Conservation (phyloP, 2,113 vertebrate species). For the Canis aureus region DNA sequence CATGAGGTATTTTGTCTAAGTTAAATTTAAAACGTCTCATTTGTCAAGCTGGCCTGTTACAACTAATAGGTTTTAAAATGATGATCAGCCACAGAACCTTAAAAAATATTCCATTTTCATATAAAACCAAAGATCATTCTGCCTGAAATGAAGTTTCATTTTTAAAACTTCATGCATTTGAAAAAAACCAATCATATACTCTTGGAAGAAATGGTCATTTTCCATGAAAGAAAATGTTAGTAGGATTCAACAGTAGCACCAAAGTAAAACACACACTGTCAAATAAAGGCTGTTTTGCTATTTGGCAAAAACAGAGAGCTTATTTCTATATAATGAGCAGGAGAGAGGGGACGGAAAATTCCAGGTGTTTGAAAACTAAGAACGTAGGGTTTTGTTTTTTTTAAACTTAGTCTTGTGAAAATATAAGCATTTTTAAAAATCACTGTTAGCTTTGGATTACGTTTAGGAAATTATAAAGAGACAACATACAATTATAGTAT, state of each 20-base stretch:
- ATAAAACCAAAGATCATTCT: slow-evolving; percentile 73
- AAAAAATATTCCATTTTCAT: slow-evolving; percentile 39
- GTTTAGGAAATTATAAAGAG: slow-evolving; percentile 24
- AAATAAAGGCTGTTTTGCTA: slow-evolving; percentile 29
- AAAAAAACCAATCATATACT: slow-evolving; percentile 44
- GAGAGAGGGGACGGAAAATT: neutral
- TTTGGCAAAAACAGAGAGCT: slow-evolving; percentile 2
- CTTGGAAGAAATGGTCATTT: slow-evolving; percentile 70
- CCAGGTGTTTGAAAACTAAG: neutral
- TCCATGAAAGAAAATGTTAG: slow-evolving; percentile 66
- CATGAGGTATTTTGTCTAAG: slow-evolving; percentile 50
- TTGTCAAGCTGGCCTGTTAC: slow-evolving; percentile 64
- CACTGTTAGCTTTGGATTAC: neutral
- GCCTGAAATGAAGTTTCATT: slow-evolving; percentile 71
- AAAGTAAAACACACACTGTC: slow-evolving; percentile 35
- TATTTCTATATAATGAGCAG: slow-evolving; percentile 16
- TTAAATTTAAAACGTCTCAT: slow-evolving; percentile 71
- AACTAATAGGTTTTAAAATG: slow-evolving; percentile 76
- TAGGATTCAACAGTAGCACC: neutral
- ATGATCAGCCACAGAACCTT: slow-evolving; percentile 61
- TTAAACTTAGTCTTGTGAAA: slow-evolving; percentile 51
- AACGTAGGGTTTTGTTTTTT: neutral
- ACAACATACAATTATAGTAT: neutral
- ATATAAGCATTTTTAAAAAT: slow-evolving; percentile 4
- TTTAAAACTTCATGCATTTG: slow-evolving; percentile 71